Percentiles rank a stretch among this genome's conserved stretches.
phyloP scores from a whole-genome alignment of 2,888 invertebrate genomes.

The Morinoia aosen region DNA sequence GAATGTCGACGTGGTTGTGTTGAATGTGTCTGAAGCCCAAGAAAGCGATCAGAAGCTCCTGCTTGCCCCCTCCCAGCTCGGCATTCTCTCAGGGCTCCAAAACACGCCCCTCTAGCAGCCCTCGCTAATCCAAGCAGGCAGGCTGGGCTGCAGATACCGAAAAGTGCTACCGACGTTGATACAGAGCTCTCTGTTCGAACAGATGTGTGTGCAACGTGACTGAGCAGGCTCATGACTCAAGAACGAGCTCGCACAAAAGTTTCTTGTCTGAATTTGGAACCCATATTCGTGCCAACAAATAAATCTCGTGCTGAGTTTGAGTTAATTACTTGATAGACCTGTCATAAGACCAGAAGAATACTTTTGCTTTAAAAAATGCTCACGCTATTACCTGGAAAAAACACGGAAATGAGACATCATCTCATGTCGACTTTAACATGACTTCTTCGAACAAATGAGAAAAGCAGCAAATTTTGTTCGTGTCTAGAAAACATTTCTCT shows the following conservation, averaged over 20 bases:
- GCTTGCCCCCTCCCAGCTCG: background rate
- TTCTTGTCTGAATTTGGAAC: background rate
- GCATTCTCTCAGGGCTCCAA: background rate
- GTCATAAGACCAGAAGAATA: no score
- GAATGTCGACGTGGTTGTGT: background rate
- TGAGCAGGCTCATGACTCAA: background rate
- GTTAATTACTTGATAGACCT: no score
- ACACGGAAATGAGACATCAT: no score
- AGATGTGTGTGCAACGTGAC: background rate
- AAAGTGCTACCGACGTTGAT: background rate
- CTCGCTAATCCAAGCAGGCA: background rate
- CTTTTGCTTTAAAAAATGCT: no score
- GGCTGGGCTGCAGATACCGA: background rate
- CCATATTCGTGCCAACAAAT: background rate
- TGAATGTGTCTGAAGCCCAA: background rate
- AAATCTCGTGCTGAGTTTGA: background rate
- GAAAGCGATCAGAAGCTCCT: background rate
- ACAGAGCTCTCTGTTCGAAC: background rate
- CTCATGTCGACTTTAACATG: no score
- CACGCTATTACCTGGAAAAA: no score
- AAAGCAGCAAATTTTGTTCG: no score
- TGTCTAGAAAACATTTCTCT: no score
- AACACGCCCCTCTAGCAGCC: background rate
- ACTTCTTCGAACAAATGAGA: no score
- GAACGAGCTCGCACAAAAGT: background rate